A percentile compares a stretch with the other conserved stretches of the same genome.
These are phyloP conservation scores for Drosophila saltans DNA, from an alignment of 1,140 invertebrate genomes.

Conservation along the genomic window DNA sequence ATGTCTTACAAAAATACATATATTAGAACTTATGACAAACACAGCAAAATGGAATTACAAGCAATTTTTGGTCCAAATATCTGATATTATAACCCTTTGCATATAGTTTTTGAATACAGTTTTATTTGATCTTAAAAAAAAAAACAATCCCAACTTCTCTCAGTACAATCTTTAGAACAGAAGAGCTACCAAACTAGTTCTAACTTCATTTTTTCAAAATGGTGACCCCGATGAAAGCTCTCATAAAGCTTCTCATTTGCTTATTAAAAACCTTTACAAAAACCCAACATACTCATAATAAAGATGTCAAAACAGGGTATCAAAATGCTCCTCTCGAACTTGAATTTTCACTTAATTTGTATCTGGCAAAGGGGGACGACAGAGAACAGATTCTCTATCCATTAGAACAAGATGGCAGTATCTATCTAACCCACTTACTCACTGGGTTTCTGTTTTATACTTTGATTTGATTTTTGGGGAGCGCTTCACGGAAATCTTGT, in stretches of 20 bases:
- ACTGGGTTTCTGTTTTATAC: conserved; percentile 12
- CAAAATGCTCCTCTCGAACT: conserved; percentile 19
- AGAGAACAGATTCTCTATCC: conserved; percentile 37
- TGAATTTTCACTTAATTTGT: conserved; percentile 58
- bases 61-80: too few species aligned
- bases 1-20: too few species aligned
- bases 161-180: too few species aligned
- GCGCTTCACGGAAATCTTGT: conserved; percentile 71
- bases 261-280: neutral
- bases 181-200: too few species aligned
- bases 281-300: neutral
- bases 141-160: too few species aligned
- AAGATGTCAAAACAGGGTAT: neutral
- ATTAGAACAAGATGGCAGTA: conserved; percentile 38
- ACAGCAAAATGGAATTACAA: too few species aligned
- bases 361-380: conserved; percentile 9
- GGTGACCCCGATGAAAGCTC: neutral
- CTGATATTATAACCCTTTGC: too few species aligned
- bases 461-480: conserved; percentile 23
- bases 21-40: too few species aligned
- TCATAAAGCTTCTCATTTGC: neutral
- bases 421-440: conserved; percentile 3
- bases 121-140: too few species aligned
- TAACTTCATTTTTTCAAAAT: neutral
- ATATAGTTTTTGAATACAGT: too few species aligned